phyloP scores from a whole-genome alignment of 2,113 vertebrate genomes.

The Felis chaus region DNA sequence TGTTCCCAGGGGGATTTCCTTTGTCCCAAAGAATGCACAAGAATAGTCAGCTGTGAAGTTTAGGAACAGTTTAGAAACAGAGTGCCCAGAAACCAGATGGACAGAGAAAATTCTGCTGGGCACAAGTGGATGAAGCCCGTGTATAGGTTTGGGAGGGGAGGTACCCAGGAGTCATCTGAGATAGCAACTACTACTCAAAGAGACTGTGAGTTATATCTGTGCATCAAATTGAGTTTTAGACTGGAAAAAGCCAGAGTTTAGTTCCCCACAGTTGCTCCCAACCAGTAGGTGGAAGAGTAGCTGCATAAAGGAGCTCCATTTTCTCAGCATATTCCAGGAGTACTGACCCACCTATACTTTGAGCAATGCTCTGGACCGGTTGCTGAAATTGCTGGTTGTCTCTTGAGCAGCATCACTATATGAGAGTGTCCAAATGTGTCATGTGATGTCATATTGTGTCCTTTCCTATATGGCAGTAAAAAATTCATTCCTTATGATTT shows the following conservation, averaged over 20 bases:
- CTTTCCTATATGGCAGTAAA: neutral
- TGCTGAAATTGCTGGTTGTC: neutral
- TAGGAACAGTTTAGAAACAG: neutral
- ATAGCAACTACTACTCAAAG: neutral
- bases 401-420: neutral
- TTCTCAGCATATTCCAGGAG: neutral
- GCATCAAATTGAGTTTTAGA: neutral
- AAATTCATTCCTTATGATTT: neutral
- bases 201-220: neutral
- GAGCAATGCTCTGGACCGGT: neutral
- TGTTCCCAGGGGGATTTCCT: neutral
- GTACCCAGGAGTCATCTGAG: neutral
- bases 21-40: neutral
- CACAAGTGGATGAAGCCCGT: neutral
- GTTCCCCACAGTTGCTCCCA: neutral
- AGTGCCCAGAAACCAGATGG: neutral
- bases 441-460: too few relatives aligned
- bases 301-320: neutral
- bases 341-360: neutral
- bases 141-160: neutral
- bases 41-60: neutral
- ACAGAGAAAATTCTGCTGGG: neutral
- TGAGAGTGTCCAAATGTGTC: neutral
- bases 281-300: neutral
- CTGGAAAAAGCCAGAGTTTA: neutral